phyloP scores from a whole-genome alignment of 2,888 invertebrate species.

The Crocallis elinguaria region DNA sequence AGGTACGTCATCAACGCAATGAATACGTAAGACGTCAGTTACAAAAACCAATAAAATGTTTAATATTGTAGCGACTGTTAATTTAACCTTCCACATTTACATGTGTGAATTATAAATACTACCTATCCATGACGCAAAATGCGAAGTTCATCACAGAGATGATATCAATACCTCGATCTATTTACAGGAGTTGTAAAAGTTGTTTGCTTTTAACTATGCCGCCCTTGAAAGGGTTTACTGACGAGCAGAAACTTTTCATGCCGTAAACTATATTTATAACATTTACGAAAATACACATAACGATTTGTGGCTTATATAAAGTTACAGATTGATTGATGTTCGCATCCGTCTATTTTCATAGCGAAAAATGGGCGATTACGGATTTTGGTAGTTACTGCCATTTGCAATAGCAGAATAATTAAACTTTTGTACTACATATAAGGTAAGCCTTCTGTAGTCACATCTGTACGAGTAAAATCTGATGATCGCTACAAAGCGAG shows the following conservation, averaged over 20 bases:
- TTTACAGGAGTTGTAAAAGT: constrained; percentile 68
- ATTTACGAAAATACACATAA: constrained; percentile 54
- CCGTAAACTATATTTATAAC: constrained; percentile 59
- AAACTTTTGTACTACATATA: too few species aligned
- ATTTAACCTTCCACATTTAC: constrained; percentile 45
- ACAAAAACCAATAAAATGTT: constrained; percentile 34
- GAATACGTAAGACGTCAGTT: constrained; percentile 14
- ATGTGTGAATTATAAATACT: constrained; percentile 54
- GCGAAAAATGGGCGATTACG: constrained; percentile 22
- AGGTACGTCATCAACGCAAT: constrained; percentile 18
- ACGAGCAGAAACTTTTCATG: constrained; percentile 52
- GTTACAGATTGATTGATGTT: constrained; percentile 58
- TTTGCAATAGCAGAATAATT: background rate
- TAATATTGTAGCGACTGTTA: constrained; percentile 39
- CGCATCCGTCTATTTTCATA: constrained; percentile 39
- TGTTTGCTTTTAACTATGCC: constrained; percentile 64
- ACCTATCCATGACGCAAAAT: constrained; percentile 59
- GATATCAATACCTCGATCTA: constrained; percentile 62
- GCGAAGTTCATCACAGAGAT: constrained; percentile 53
- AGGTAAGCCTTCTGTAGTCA: background rate
- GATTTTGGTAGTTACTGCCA: constrained; percentile 7
- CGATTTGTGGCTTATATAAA: constrained; percentile 65
- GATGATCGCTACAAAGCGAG: too few species aligned
- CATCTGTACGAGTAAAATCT: too few species aligned
- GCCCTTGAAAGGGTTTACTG: constrained; percentile 71